These are phyloP conservation scores for Fistularia tabacaria DNA, from an alignment of 2,797 vertebrate genomes.

Conservation along the genomic window DNA sequence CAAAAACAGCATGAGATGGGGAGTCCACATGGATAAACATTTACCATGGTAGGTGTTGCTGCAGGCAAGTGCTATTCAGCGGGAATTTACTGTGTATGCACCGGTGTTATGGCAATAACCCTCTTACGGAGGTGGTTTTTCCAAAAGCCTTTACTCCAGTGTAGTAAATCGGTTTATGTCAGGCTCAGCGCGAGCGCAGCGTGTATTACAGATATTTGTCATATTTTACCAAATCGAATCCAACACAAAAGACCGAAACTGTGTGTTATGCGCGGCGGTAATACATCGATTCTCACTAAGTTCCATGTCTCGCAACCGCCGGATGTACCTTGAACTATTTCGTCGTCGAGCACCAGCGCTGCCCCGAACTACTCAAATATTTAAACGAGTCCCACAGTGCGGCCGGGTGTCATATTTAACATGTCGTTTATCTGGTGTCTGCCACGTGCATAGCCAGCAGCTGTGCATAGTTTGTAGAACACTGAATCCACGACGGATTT, in stretches of 20 bases:
- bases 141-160: slow-evolving; percentile 32
- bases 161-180: slow-evolving; percentile 34
- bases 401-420: too few relatives aligned
- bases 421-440: too few relatives aligned
- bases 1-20: slow-evolving; percentile 75
- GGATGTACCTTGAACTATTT: too few relatives aligned
- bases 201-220: slow-evolving; percentile 7
- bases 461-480: too few relatives aligned
- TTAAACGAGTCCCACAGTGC: too few relatives aligned
- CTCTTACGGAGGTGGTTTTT: slow-evolving; percentile 51
- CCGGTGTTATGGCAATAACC: slow-evolving; percentile 59
- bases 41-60: slow-evolving; percentile 72
- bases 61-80: slow-evolving; percentile 66
- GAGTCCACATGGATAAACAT: slow-evolving; percentile 79
- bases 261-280: too few relatives aligned
- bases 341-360: too few relatives aligned
- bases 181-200: slow-evolving; percentile 16
- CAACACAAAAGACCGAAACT: background rate
- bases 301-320: too few relatives aligned
- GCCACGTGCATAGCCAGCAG: too few relatives aligned
- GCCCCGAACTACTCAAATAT: too few relatives aligned
- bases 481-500: too few relatives aligned
- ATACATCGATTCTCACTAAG: too few relatives aligned
- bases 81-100: slow-evolving; percentile 63
- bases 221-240: slow-evolving; percentile 18